phyloP scores from a whole-genome alignment of 2,888 invertebrate genomes.

The Drosophila mimetica region DNA sequence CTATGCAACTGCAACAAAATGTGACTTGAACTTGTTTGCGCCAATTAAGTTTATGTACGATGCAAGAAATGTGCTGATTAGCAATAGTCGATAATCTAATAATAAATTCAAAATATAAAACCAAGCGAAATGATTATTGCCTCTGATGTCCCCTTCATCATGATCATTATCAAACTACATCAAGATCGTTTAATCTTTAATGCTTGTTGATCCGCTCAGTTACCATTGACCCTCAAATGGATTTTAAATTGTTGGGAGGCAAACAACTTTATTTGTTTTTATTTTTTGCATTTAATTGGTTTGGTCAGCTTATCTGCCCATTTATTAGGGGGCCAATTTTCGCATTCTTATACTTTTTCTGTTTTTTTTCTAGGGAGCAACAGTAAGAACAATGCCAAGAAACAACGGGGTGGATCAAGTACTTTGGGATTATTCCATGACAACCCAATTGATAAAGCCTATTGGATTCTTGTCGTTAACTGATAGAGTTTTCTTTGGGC shows the following conservation, averaged over 20 bases:
- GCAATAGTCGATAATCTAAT: slow-evolving; percentile 74
- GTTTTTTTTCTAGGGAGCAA: slow-evolving; percentile 1
- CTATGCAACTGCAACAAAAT: slow-evolving; percentile 59
- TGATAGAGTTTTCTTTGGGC: slow-evolving; percentile 6
- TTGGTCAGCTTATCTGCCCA: slow-evolving; percentile 17
- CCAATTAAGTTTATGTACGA: slow-evolving; percentile 75
- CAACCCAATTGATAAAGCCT: slow-evolving; percentile 24
- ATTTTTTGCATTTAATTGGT: slow-evolving; percentile 6
- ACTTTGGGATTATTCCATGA: slow-evolving; percentile 39
- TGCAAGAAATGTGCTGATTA: slow-evolving; percentile 71
- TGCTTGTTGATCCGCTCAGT: neutral
- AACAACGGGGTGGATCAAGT: slow-evolving; percentile 3
- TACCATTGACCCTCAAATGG: slow-evolving; percentile 30
- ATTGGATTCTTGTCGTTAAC: neutral
- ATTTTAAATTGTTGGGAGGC: neutral
- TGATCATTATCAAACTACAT: slow-evolving; percentile 5
- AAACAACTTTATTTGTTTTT: neutral
- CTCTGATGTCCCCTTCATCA: neutral
- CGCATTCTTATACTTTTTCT: neutral
- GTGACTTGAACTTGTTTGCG: slow-evolving; percentile 71
- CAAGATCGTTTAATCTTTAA: neutral
- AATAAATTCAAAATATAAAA: slow-evolving; percentile 45
- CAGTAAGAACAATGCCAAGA: neutral
- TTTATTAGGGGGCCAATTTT: slow-evolving; percentile 13
- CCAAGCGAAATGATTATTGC: slow-evolving; percentile 8